phyloP scores from a whole-genome alignment of 2,113 vertebrate genomes.

The Lucifuga dentata region DNA sequence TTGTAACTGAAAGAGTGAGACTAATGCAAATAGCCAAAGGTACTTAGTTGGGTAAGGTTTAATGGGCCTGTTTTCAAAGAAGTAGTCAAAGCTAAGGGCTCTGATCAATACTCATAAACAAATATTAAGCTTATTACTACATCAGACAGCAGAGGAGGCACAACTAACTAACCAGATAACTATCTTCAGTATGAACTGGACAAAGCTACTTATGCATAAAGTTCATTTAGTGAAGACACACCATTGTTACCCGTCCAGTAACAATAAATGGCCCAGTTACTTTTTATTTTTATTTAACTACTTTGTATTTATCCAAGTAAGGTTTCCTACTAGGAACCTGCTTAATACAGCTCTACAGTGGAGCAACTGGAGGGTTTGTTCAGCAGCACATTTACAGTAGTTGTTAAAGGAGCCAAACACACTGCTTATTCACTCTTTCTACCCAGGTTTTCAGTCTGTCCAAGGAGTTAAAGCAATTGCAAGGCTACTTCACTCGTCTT shows the following conservation, averaged over 20 bases:
- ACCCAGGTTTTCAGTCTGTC: not conserved
- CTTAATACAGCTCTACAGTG: not conserved
- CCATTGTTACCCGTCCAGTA: too few species aligned
- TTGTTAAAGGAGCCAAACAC: not conserved
- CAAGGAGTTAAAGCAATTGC: not conserved
- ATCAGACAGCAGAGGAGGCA: constrained; percentile 38
- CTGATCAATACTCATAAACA: constrained; percentile 54
- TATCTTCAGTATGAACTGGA: too few species aligned
- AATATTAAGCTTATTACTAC: constrained; percentile 55
- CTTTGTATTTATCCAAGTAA: not conserved
- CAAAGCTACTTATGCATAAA: too few species aligned
- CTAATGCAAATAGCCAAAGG: constrained; percentile 42
- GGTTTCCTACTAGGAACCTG: not conserved
- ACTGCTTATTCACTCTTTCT: not conserved
- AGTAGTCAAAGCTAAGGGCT: constrained; percentile 36
- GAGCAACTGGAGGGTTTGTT: not conserved
- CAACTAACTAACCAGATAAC: not conserved
- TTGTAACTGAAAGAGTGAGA: constrained; percentile 38
- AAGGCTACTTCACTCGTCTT: not conserved
- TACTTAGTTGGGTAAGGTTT: constrained; percentile 43
- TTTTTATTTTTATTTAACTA: too few species aligned
- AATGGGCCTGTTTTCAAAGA: constrained; percentile 53
- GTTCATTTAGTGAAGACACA: too few species aligned
- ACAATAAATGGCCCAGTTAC: too few species aligned
- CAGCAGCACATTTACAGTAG: constrained; percentile 1